These are phyloP conservation scores for Coenobita brevimanus DNA, from an alignment of 1,140 invertebrate species.

Conservation along the genomic window DNA sequence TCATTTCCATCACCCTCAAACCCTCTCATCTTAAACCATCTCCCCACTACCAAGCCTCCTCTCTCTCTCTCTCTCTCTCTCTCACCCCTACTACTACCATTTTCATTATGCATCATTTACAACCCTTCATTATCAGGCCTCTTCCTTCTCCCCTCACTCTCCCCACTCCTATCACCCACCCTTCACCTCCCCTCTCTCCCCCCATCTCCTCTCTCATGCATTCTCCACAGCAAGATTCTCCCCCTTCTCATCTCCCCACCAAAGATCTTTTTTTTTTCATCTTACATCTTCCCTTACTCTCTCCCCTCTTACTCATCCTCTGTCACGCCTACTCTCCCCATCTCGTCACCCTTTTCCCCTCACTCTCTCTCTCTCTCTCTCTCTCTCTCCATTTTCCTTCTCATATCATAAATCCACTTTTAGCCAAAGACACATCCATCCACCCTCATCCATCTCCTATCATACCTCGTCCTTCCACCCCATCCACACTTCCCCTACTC, in stretches of 20 bases:
- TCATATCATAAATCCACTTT: not conserved
- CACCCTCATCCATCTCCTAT: not conserved
- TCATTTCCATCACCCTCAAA: not conserved
- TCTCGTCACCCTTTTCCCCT: not conserved
- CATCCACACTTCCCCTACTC: not conserved
- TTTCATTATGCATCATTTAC: not conserved
- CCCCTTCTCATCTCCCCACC: not conserved
- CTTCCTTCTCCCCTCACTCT: not conserved
- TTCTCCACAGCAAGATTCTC: not conserved
- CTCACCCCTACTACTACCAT: not conserved
- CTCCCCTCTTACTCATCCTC: not conserved
- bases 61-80: not conserved
- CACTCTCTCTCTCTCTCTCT: conserved; percentile 4
- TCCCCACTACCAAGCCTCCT: too few relatives aligned
- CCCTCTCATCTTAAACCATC: not conserved
- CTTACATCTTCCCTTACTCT: not conserved
- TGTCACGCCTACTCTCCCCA: not conserved
- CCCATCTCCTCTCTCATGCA: too few relatives aligned
- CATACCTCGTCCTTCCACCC: not conserved
- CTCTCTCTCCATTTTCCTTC: too few relatives aligned
- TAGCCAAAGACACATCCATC: not conserved
- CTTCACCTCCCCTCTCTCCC: not conserved
- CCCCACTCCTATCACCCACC: not conserved
- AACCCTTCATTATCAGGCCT: too few relatives aligned
- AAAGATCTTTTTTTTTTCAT: not conserved